Base-by-base conservation (phyloP, 2,113 vertebrate genomes). In the Desmodus rotundus region DNA sequence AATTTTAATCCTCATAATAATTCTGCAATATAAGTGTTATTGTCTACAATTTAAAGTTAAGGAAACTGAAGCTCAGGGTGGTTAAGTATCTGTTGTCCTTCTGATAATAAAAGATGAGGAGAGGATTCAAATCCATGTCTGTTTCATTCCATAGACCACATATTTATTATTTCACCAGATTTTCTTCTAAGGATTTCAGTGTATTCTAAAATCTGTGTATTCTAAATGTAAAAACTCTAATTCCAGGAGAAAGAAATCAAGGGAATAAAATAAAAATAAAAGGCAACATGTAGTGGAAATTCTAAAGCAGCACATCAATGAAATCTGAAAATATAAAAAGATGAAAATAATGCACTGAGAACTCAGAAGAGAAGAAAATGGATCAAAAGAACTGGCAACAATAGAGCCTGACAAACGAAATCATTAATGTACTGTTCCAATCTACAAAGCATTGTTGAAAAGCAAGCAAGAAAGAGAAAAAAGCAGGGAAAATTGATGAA, bases 221-320 rank as follows among this genome's bases (percentile, higher is more conserved):
- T 22, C 36, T 77, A 54, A 88, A 38, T 68, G 14, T 28, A 90
- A 96, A 81, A 85, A n/a, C 12, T 54, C 19, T 33, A 86, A 73
- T 93, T 80, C n/a, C 10, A 14, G 16, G 15, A 95, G 81, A 98
- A 93, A 98, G 85, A 94, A 97, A 98, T 80, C 82, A 81, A 91
- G 91, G 93, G 93, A 95, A 96, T 93, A 97, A 98, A 97, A 98
- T 96, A 89, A 98, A 98, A 97, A 96, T 67, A 97, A 98, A 97
- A 92, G 94, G 93, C 89, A 95, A 96, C 54, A 96, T 93, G 93
- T 93, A 81, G 67, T 88, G 0, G 58, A 73, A 96, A 91, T 97
- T 94, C 95, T 92, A 97, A 97, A 98, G 54, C 83, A 95, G 84
- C 47, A 28, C 36, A 91, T 92, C 61, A 91, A 95, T 82, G 87